Evolutionary conservation across 2,113 vertebrate genomes (phyloP).

Genomic region (Montifringilla adamsi): DNA sequence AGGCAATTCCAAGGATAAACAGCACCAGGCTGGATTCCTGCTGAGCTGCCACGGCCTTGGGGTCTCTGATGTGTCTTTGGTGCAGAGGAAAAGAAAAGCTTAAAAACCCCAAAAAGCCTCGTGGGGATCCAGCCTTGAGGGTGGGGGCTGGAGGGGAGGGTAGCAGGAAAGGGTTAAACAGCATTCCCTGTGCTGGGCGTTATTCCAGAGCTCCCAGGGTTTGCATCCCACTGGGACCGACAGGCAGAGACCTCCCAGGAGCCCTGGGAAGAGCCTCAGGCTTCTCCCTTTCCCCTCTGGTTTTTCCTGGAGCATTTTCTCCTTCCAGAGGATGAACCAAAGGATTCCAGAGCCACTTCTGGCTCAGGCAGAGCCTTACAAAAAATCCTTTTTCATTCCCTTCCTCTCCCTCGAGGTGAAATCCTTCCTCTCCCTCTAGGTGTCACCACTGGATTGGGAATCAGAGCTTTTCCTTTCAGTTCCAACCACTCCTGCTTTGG

Average conservation of each 20-base stretch:
- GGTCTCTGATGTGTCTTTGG: not conserved
- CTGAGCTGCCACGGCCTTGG: not conserved
- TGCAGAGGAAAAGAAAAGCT: not conserved
- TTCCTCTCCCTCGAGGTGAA: not conserved
- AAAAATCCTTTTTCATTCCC: not conserved
- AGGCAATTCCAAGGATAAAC: not conserved
- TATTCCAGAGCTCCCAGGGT: not conserved
- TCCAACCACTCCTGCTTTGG: not conserved
- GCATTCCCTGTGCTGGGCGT: not conserved
- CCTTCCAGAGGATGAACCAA: not conserved
- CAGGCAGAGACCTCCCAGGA: not conserved
- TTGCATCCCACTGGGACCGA: rapidly evolving
- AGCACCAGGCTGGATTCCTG: not conserved
- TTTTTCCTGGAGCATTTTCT: not conserved
- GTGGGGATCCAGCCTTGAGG: rapidly evolving
- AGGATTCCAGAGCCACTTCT: not conserved
- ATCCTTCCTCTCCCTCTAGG: slow-evolving; percentile 2
- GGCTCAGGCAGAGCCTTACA: not conserved
- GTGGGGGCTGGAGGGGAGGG: not conserved
- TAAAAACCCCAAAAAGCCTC: not conserved
- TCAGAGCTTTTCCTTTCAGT: rapidly evolving
- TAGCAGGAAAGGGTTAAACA: not conserved
- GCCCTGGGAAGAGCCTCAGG: not conserved
- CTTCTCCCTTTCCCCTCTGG: not conserved
- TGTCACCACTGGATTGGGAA: not conserved